phyloP scores from a whole-genome alignment of 2,888 invertebrate genomes.

The Hemithea aestivaria region DNA sequence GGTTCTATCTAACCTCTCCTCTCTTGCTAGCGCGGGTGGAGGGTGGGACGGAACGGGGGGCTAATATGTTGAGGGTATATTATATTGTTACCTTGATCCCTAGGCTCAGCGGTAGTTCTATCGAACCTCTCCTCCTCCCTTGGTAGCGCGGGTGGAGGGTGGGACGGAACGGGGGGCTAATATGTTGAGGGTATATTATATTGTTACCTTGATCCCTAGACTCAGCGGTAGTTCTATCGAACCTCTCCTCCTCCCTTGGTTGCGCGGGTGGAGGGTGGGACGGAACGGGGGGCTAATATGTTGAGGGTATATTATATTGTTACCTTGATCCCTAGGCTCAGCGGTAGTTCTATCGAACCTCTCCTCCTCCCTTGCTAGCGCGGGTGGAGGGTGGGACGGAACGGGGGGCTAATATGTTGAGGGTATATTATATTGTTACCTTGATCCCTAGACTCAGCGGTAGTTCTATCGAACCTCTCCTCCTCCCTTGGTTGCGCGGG shows the following conservation, averaged over 20 bases:
- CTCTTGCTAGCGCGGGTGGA: slow-evolving; percentile 30
- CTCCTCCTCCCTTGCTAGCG: slow-evolving; percentile 55
- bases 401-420: slow-evolving; percentile 30
- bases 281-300: not conserved
- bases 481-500: slow-evolving; percentile 59
- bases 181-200: too few relatives aligned
- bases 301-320: too few relatives aligned
- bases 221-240: slow-evolving; percentile 50
- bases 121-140: slow-evolving; percentile 62
- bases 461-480: slow-evolving; percentile 66
- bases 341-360: slow-evolving; percentile 63
- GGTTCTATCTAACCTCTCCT: slow-evolving; percentile 66
- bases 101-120: slow-evolving; percentile 38
- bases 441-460: slow-evolving; percentile 51
- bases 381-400: slow-evolving; percentile 54
- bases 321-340: slow-evolving; percentile 59
- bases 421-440: too few relatives aligned
- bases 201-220: slow-evolving; percentile 57
- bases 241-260: slow-evolving; percentile 50
- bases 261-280: slow-evolving; percentile 26
- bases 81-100: slow-evolving; percentile 54
- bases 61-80: too few relatives aligned
- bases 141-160: slow-evolving; percentile 28
- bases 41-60: too few relatives aligned
- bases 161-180: too few relatives aligned